Evolutionary conservation across 2,888 invertebrate genomes (phyloP), one percentile per base, ranked within the genome.

Genomic region (Chloromyia formosa): DNA sequence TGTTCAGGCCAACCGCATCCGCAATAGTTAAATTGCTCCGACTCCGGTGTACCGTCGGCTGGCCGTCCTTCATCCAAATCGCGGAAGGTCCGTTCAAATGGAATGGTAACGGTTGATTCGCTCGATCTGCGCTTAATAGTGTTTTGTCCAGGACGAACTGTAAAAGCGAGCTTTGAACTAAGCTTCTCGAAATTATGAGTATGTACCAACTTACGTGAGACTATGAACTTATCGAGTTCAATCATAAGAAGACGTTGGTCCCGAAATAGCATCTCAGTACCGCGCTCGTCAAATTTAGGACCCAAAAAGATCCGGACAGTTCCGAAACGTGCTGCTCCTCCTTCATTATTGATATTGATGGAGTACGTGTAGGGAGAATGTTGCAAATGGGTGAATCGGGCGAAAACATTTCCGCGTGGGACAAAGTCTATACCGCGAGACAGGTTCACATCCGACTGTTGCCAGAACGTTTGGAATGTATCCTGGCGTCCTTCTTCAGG

Each of bases 1-100:
- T 94, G 93, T 74, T 93, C 90, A 0, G 94, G 94, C 94, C 94
- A 94, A 75, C 94, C 94, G 81, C 95, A 95, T 77, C 94, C 94
- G 86, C 95, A 95, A 88, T 93, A 93, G 86, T 94, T 93, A 85
- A 92, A 93, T 77, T 86, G 86, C 0, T 86, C 86, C 0, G 86
- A 84, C 0, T 85, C 86, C 0, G 87, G 82, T n/a, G 87, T 84
- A 58, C 88, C 88, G 0, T 87, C 88, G 18, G 83, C 78, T 0
- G 92, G 91, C 0, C 92, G 87, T 73, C 84, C 86, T 1, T 82
- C 80, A 78, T 92, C 91, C 79, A 92, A 82, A 82, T 90, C 89
- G 12, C 92, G 89, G 90, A 94, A 95, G 1, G 93, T 93, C 75
- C 92, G 87, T 82, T 93, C 94, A 82, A 92, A 94, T 0, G 94